Evolutionary conservation across 2,888 invertebrate genomes (phyloP).

Genomic region (Mythimna vitellina): DNA sequence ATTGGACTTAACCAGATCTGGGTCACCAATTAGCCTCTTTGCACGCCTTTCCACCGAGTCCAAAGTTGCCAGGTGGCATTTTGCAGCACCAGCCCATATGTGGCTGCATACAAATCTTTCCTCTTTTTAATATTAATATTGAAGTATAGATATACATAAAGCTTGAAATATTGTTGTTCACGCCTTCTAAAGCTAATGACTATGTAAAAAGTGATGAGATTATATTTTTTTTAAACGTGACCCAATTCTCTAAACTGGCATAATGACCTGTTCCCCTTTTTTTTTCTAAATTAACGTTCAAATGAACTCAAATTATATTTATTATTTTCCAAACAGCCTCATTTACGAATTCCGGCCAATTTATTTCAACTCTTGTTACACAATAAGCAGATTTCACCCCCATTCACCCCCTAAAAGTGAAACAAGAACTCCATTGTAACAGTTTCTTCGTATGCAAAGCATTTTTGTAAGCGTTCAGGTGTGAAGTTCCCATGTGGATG

Average conservation of each 20-base stretch:
- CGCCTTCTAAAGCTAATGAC: not conserved
- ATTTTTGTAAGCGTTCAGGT: conserved; percentile 64
- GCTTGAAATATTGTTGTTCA: no score
- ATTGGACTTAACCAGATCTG: no score
- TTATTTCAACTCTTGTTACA: conserved; percentile 45
- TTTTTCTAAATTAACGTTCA: conserved; percentile 11
- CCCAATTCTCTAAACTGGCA: not conserved
- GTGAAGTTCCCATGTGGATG: conserved; percentile 61
- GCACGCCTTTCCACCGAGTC: no score
- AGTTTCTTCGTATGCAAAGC: conserved; percentile 59
- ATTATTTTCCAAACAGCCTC: conserved; percentile 18
- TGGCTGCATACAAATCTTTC: no score
- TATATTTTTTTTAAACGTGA: not conserved
- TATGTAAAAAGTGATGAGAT: not conserved
- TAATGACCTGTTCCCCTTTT: not conserved
- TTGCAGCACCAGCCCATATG: no score
- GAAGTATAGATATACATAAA: no score
- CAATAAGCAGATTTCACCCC: conserved; percentile 35
- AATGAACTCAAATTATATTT: conserved; percentile 38
- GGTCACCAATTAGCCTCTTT: no score
- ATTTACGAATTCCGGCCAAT: conserved; percentile 53
- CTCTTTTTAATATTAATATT: no score
- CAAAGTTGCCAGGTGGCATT: no score
- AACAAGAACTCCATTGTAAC: conserved; percentile 51
- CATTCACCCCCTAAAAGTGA: conserved; percentile 38